A percentile compares a stretch with the other conserved stretches of the same genome.
These are phyloP conservation scores for Cancer borealis DNA, from an alignment of 2,888 invertebrate genomes.

Conservation along the genomic window DNA sequence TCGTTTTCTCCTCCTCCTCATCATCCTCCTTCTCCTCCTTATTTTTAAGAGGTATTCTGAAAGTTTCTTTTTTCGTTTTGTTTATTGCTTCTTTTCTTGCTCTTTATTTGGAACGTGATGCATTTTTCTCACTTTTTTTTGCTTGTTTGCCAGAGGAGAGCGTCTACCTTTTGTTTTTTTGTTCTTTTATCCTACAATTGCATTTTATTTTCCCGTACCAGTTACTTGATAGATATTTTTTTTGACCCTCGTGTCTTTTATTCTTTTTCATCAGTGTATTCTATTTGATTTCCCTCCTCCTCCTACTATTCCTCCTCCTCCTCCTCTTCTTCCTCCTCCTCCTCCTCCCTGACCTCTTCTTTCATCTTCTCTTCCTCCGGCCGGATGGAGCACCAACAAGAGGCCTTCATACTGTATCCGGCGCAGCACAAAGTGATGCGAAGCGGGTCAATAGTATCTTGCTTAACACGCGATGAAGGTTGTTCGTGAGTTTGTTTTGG, in stretches of 20 bases:
- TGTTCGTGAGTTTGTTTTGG: background rate
- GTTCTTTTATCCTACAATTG: background rate
- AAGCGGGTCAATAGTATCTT: background rate
- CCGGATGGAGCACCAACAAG: background rate
- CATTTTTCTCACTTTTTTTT: background rate
- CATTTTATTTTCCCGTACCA: background rate
- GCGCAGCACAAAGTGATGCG: background rate
- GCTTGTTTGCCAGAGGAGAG: too few relatives aligned
- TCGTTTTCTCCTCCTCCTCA: background rate
- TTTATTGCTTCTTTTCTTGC: background rate
- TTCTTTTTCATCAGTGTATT: background rate
- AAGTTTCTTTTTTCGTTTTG: background rate
- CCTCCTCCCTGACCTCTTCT: background rate
- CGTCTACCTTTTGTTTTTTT: background rate
- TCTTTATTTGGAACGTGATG: too few relatives aligned
- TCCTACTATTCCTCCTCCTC: background rate
- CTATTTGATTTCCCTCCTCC: background rate
- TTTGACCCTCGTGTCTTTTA: background rate
- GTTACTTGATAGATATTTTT: too few relatives aligned
- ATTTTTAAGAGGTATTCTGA: background rate
- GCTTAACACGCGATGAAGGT: background rate
- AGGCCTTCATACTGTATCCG: conserved; percentile 7
- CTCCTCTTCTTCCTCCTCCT: background rate
- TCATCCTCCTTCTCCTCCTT: background rate
- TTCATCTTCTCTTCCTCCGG: background rate